Conservation (phyloP, 1,140 invertebrate genomes). For the Arctopsyche grandis region DNA sequence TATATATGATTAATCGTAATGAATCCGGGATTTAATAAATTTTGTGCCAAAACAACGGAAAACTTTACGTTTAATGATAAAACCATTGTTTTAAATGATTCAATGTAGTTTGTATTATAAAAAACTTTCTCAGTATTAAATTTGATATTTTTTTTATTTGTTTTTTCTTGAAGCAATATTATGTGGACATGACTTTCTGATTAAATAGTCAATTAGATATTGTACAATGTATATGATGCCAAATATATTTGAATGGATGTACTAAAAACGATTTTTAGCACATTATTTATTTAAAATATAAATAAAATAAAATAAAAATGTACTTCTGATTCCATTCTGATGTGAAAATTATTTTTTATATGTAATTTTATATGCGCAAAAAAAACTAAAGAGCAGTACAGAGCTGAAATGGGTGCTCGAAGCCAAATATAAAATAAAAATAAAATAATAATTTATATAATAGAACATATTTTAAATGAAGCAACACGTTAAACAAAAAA, state of each 20-base stretch:
- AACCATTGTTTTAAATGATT: conserved; percentile 13
- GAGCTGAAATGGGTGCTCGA: conserved; percentile 46
- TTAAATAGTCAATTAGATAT: conserved; percentile 39
- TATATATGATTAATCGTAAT: conserved; percentile 32
- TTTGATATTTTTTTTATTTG: conserved; percentile 15
- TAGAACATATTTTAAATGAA: conserved; percentile 5
- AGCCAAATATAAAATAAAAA: conserved; percentile 38
- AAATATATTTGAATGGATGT: conserved; percentile 34
- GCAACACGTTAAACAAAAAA: conserved; percentile 1
- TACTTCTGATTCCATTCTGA: conserved; percentile 38
- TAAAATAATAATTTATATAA: conserved; percentile 19
- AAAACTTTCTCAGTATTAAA: conserved; percentile 18
- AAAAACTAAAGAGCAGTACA: conserved; percentile 39
- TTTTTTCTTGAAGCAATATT: conserved; percentile 36
- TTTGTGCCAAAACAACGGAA: conserved; percentile 46
- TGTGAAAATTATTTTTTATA: conserved; percentile 44
- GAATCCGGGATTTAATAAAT: conserved; percentile 39
- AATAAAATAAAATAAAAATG: conserved; percentile 8
- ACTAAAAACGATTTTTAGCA: conserved; percentile 23
- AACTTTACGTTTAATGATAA: not conserved
- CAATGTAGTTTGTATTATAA: not conserved
- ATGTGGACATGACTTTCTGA: conserved; percentile 34
- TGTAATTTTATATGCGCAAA: conserved; percentile 39
- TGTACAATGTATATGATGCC: conserved; percentile 42
- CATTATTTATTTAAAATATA: conserved; percentile 23